phyloP scores from a whole-genome alignment of 2,888 invertebrate genomes.

The Eupithecia abbreviata region DNA sequence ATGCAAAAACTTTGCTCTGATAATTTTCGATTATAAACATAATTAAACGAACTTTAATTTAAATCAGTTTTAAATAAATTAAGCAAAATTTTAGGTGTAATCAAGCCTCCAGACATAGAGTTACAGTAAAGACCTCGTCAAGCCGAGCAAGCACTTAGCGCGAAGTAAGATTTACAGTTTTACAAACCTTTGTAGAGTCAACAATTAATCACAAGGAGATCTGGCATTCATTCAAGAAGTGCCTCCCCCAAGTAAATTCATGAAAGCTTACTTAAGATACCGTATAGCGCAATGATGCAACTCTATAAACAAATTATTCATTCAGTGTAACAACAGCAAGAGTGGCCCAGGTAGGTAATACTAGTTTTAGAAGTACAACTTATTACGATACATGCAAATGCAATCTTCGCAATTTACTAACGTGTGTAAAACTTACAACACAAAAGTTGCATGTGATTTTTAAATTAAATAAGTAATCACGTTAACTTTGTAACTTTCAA shows the following conservation, averaged over 20 bases:
- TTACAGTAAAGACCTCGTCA: not conserved
- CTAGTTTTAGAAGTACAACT: constrained; percentile 33
- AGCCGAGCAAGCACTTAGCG: not conserved
- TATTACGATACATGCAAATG: constrained; percentile 29
- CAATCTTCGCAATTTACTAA: constrained; percentile 32
- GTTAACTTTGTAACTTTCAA: not conserved
- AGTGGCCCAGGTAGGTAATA: constrained; percentile 25
- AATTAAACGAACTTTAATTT: not conserved
- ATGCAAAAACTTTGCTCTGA: constrained; percentile 1
- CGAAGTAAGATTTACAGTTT: constrained; percentile 15
- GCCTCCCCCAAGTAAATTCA: constrained; percentile 14
- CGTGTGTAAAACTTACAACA: constrained; percentile 17
- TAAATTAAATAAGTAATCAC: not conserved
- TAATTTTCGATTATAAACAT: not conserved
- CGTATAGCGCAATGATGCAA: constrained; percentile 34
- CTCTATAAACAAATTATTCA: constrained; percentile 21
- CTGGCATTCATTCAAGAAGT: constrained; percentile 32
- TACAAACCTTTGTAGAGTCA: not conserved
- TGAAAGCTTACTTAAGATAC: constrained; percentile 31
- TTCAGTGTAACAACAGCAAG: constrained; percentile 17
- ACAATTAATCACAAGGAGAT: constrained; percentile 20
- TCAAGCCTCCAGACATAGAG: not conserved
- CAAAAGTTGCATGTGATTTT: not conserved
- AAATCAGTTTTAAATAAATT: not conserved
- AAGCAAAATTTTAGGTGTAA: not conserved